Percentiles rank a stretch among this genome's conserved stretches.
These are phyloP conservation scores for Melanocharis versteri DNA, from an alignment of 2,113 vertebrate genomes.

Conservation along the genomic window DNA sequence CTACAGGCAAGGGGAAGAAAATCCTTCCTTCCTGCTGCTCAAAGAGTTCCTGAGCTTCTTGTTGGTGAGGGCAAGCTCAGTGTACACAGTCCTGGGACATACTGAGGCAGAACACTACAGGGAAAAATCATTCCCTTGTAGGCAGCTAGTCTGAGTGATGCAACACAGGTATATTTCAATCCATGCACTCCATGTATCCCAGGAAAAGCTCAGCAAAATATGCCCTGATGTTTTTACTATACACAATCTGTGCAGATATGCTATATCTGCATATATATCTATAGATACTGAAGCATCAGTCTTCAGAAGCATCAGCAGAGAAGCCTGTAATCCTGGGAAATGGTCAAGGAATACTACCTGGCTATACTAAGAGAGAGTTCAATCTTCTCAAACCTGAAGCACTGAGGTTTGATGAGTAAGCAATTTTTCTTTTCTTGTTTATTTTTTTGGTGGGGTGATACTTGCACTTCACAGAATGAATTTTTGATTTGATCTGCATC, in stretches of 20 bases:
- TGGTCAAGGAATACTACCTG: not conserved
- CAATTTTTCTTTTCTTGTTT: not conserved
- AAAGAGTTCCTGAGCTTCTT: not conserved
- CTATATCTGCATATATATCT: not conserved
- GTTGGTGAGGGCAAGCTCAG: not conserved
- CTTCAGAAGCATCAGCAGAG: not conserved
- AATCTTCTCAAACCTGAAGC: not conserved
- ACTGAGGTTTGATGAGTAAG: not conserved
- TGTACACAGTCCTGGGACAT: not conserved
- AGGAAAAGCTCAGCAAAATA: not conserved
- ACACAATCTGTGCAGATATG: not conserved
- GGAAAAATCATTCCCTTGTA: not conserved
- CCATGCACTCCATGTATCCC: not conserved
- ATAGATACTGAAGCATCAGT: not conserved
- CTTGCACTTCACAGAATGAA: not conserved
- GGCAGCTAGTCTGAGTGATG: not conserved
- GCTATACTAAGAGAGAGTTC: not conserved
- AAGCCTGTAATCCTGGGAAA: not conserved
- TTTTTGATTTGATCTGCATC: not conserved
- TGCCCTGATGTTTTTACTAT: not conserved
- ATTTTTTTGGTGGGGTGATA: not conserved
- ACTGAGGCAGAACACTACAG: not conserved
- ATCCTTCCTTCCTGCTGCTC: not conserved
- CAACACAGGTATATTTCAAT: not conserved
- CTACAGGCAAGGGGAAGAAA: not conserved